A percentile compares a stretch with the other conserved stretches of the same genome.
phyloP scores from a whole-genome alignment of 2,888 invertebrate genomes.

The Toxonevra muliebris region DNA sequence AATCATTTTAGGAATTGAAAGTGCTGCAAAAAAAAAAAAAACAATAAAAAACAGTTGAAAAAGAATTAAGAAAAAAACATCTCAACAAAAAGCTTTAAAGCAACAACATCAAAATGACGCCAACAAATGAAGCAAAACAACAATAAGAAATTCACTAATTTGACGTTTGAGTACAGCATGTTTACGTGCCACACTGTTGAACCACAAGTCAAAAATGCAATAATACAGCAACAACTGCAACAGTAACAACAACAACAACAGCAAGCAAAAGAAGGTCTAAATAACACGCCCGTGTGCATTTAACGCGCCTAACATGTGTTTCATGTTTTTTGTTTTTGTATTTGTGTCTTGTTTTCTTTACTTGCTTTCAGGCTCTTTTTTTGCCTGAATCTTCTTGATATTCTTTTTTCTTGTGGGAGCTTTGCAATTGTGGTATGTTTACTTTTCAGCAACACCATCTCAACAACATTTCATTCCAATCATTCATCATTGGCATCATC shows the following conservation, averaged over 20 bases:
- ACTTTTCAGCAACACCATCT: conserved; percentile 26
- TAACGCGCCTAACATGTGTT: conserved; percentile 5
- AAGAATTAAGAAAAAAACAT: neutral
- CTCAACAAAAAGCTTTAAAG: neutral
- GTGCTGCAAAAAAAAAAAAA: too few relatives aligned
- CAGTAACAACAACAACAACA: conserved; percentile 6
- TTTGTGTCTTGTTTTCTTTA: too few relatives aligned
- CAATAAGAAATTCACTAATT: conserved; percentile 1
- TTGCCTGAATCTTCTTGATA: too few relatives aligned
- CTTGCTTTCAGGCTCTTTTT: too few relatives aligned
- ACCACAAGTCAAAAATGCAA: neutral
- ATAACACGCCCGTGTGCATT: neutral
- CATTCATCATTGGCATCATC: neutral
- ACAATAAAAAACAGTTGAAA: too few relatives aligned
- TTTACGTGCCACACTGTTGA: neutral
- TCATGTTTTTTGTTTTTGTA: too few relatives aligned
- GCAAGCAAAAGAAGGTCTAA: conserved; percentile 9
- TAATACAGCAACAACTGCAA: conserved; percentile 2
- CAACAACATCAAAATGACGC: neutral
- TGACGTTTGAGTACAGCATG: neutral
- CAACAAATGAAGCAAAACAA: neutral
- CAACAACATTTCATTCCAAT: too few relatives aligned
- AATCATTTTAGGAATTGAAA: neutral
- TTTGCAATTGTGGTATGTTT: conserved; percentile 12
- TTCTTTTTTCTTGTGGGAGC: too few relatives aligned